Base-by-base conservation (phyloP, 1,140 invertebrate species). In the Cecropterus lyciades region DNA sequence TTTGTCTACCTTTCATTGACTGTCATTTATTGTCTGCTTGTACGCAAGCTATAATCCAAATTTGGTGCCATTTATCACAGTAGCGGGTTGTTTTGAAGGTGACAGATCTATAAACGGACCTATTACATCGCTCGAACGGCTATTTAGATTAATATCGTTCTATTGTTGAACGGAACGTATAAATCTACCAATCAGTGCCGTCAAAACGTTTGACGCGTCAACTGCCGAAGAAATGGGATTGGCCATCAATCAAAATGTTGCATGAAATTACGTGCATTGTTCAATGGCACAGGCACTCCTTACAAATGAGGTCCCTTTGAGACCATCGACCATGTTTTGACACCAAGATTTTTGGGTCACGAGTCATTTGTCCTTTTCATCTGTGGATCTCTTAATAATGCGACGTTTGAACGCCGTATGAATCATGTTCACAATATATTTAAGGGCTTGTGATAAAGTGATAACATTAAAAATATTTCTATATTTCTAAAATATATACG, bases 211-310 rank as follows among this genome's bases (percentile, higher is more conserved):
- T 80, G 77, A 80, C 76, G 72, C 81, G 86, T 85, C 82, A 87
- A 77, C 83, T 70, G 72, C 37, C 45, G 63, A 69, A 76, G 76
- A 79, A 82, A 79, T 85, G 79, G 79, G 77, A 80, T 83, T 72
- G 83, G 72, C 79, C 77, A 91, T 91, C 88, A 85, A 91, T 91
- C 89, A 91, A 77, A 55, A 42, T 65, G 69, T 73, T 73, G 70
- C 73, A 82, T 64, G 76, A 82, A 89, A 91, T 89, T 91, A 89
- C 71, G 64, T 70, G 67, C 74, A 89, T 91, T 91, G 87, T 89
- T 88, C 83, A 78, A 67, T 57, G 30, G 46, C 49, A 42, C 60
- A n/a, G 78, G 65, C 78, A 77, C 78, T 84, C 81, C 78, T 84
- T 77, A 82, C 69, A 80, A 82, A 85, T 85, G 75, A 76, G 72